Evolutionary conservation across 2,797 vertebrate genomes (phyloP), one percentile per base, ranked within the genome.

Genomic region (Peromyscus aztecus): DNA sequence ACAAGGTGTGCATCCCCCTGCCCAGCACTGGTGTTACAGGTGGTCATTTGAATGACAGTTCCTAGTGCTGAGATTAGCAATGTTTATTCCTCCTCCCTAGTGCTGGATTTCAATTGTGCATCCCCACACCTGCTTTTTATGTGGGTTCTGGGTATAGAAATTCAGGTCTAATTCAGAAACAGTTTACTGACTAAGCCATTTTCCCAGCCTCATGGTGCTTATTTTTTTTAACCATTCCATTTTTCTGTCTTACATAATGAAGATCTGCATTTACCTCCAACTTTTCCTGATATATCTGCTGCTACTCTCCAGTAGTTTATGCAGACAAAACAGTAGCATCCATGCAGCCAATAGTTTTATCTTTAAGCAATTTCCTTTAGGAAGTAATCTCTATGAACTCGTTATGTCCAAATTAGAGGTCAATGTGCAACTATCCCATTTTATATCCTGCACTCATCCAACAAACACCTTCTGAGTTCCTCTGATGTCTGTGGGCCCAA

Each of bases 361-460:
- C 37, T 84, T 95, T 77, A 57, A 89, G 49, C 57, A 69, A 40
- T 87, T 49, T 91, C 19, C 49, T n/a, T 82, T 92, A 80, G 81
- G n/a, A 94, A 92, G 27, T 31, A 61, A 31, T 87, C 65, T 89
- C 37, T 87, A 81, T n/a, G 71, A 95, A 81, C 31, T 43, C 6
- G 57, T 77, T 49, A 34, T 55, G 2, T 80, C 40, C 37, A 92
- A 90, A 96, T 95, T 92, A 84, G 14, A 13, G 71, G 2, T 40
- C 52, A 92, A 89, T 88, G 49, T 52, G 75, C 92, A 69, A 92
- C 63, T 87, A 92, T 80, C 86, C 95, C 80, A 78, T 93, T 95
- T 96, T 31, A 67, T 96, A 49, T 78, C 21, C 55, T 4, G 57
- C 52, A 73, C 46, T 94, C 31, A 96, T 81, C 90, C 19, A 81